Conservation (phyloP, 2,888 invertebrate species). For the Lobophora halterata region DNA sequence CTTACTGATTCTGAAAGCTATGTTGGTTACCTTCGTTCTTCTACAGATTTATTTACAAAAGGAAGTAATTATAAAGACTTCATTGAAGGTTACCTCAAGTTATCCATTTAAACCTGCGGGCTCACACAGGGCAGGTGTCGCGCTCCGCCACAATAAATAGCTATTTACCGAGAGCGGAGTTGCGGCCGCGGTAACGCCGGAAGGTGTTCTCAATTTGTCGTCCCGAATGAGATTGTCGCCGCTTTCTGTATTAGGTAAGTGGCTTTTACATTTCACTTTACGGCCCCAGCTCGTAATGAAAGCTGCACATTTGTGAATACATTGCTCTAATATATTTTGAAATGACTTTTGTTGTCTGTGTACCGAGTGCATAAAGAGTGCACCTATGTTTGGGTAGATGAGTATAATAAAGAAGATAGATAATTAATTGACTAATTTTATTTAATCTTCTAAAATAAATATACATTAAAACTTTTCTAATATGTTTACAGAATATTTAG, state of each 20-base stretch:
- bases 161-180: slow-evolving; percentile 61
- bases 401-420: no score
- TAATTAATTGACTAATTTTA: no score
- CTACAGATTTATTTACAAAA: no score
- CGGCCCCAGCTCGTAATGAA: slow-evolving; percentile 23
- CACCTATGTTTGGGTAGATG: no score
- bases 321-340: slow-evolving; percentile 23
- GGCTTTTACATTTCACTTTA: slow-evolving; percentile 74
- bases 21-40: no score
- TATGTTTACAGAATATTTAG: no score
- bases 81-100: slow-evolving; percentile 10
- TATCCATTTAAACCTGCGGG: slow-evolving; percentile 39
- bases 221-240: slow-evolving; percentile 73
- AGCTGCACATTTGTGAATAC: slow-evolving; percentile 22
- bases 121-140: slow-evolving; percentile 62
- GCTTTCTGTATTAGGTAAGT: slow-evolving; percentile 72
- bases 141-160: slow-evolving; percentile 69
- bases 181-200: slow-evolving; percentile 56
- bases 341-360: slow-evolving; percentile 9
- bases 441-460: no score
- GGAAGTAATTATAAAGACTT: no score
- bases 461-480: no score
- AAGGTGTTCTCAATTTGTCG: slow-evolving; percentile 78
- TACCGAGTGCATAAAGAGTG: slow-evolving; percentile 1
- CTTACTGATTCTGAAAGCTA: no score